Evolutionary conservation across 2,113 vertebrate species (phyloP).

Genomic region (Rallus limicola): DNA sequence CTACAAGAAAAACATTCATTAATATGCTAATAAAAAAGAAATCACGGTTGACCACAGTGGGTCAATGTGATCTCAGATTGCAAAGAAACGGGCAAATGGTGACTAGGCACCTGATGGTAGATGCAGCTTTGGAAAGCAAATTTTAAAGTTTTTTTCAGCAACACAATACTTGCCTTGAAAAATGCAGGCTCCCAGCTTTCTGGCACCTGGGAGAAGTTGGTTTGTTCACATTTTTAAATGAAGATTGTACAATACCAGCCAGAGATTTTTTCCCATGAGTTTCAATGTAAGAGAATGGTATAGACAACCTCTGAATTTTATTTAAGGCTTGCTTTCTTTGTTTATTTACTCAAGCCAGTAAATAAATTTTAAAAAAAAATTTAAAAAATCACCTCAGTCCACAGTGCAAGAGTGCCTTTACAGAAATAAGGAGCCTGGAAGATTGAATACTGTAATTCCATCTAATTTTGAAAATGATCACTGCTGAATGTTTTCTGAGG

Average conservation of each 20-base stretch:
- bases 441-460: not conserved
- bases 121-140: not conserved
- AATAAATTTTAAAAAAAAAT: not conserved
- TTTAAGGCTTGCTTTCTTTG: not conserved
- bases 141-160: not conserved
- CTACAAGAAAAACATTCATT: not conserved
- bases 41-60: not conserved
- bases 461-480: conserved; percentile 64
- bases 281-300: not conserved
- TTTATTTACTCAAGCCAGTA: not conserved
- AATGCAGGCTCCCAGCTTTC: not conserved
- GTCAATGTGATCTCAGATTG: not conserved
- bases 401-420: not conserved
- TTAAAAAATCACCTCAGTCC: not conserved
- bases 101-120: not conserved
- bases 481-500: conserved; percentile 50
- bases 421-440: not conserved
- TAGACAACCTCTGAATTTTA: not conserved
- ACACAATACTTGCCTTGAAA: conserved; percentile 9
- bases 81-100: not conserved
- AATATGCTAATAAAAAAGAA: not conserved
- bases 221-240: not conserved
- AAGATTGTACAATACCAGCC: not conserved
- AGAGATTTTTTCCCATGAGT: accelerated
- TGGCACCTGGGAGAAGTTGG: not conserved